phyloP scores from a whole-genome alignment of 2,888 invertebrate genomes.

The Magallana nippona region DNA sequence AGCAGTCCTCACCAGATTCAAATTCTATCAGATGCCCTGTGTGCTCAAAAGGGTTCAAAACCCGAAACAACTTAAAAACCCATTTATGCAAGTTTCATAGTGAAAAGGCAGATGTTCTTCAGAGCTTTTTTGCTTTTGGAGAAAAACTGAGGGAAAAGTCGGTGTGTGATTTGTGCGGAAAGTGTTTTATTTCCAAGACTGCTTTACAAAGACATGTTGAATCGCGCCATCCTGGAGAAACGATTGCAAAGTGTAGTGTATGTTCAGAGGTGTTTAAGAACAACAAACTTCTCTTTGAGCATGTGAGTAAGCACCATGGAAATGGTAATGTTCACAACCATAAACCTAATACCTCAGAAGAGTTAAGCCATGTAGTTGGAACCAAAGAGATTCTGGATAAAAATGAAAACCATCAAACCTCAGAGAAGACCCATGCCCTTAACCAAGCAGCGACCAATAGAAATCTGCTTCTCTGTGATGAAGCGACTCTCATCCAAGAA shows the following conservation, averaged over 20 bases:
- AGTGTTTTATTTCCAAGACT: conserved; percentile 12
- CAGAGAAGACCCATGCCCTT: too few relatives aligned
- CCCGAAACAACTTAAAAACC: background rate
- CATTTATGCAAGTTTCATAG: conserved; percentile 36
- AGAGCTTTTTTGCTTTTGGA: background rate
- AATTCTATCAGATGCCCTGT: background rate
- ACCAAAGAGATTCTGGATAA: background rate
- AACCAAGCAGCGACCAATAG: too few relatives aligned
- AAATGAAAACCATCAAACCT: too few relatives aligned
- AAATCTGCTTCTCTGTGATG: too few relatives aligned
- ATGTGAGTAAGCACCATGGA: background rate
- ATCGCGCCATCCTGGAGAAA: background rate
- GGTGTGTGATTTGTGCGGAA: conserved; percentile 12
- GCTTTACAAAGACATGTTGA: conserved; percentile 14
- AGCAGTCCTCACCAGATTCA: background rate
- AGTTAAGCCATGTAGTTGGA: background rate
- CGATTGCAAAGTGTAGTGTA: background rate
- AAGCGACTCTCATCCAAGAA: too few relatives aligned
- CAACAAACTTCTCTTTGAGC: background rate
- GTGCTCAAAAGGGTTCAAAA: conserved; percentile 30
- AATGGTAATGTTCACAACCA: background rate
- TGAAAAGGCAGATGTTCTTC: background rate
- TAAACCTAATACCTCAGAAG: background rate
- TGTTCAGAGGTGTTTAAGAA: conserved; percentile 21
- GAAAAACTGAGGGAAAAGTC: background rate